These are phyloP conservation scores for Anarsia innoxiella DNA, from an alignment of 2,888 invertebrate genomes.

Conservation along the genomic window DNA sequence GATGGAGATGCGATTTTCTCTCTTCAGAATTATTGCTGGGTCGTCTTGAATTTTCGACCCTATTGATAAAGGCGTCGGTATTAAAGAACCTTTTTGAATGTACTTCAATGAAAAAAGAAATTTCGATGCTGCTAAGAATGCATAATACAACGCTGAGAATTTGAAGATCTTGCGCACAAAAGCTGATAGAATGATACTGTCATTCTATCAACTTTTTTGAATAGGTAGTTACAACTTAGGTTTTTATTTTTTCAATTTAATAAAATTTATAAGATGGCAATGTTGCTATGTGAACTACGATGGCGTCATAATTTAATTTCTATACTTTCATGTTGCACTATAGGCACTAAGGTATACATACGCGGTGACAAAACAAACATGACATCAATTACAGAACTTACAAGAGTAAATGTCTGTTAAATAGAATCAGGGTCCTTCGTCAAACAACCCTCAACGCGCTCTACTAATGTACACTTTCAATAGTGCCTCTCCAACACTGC, in stretches of 20 bases:
- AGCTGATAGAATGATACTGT: too few relatives aligned
- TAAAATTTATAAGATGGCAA: too few relatives aligned
- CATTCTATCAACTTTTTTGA: too few relatives aligned
- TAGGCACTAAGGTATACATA: too few relatives aligned
- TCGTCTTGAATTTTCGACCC: constrained; percentile 64
- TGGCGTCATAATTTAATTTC: too few relatives aligned
- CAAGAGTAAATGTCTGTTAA: constrained; percentile 30
- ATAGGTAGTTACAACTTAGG: too few relatives aligned
- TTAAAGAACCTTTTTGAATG: constrained; percentile 64
- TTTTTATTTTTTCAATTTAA: too few relatives aligned
- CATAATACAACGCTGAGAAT: too few relatives aligned
- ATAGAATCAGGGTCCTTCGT: constrained; percentile 50
- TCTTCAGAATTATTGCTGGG: constrained; percentile 66
- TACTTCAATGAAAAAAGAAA: constrained; percentile 65
- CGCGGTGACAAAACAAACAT: constrained; percentile 27
- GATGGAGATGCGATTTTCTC: constrained; percentile 74
- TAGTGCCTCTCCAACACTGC: constrained; percentile 53
- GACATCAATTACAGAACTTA: constrained; percentile 32
- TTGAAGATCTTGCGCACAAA: too few relatives aligned
- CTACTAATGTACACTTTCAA: constrained; percentile 56
- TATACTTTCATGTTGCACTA: too few relatives aligned
- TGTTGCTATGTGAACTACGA: too few relatives aligned
- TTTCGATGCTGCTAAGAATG: constrained; percentile 55
- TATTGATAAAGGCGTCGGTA: constrained; percentile 60
- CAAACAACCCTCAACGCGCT: constrained; percentile 55